These are phyloP conservation scores for Bryconaethiops microstoma DNA, from an alignment of 2,797 vertebrate species.

Conservation along the genomic window DNA sequence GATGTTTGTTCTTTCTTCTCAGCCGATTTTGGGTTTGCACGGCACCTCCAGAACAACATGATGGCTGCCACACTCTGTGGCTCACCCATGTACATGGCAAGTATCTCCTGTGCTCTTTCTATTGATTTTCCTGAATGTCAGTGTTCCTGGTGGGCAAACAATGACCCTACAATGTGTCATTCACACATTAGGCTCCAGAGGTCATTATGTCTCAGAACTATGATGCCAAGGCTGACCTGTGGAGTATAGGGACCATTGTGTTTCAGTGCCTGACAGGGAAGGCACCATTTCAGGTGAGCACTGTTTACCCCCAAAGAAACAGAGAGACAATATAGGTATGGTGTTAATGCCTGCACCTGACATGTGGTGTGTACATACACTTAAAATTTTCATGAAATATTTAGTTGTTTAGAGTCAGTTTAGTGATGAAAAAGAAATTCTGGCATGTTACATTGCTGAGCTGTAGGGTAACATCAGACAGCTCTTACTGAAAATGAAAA, in stretches of 20 bases:
- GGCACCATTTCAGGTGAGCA: constrained; percentile 93
- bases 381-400: no score
- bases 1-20: constrained; percentile 30
- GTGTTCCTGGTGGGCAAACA: not conserved
- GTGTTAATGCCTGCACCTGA: no score
- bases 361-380: no score
- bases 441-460: no score
- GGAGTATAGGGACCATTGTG: constrained; percentile 98
- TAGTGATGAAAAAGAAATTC: no score
- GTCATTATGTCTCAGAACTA: constrained; percentile 99
- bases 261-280: constrained; percentile 98
- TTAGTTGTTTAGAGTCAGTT: no score
- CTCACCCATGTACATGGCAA: constrained; percentile 99
- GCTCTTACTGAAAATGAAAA: no score
- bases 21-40: constrained; percentile 97
- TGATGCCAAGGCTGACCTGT: constrained; percentile 96
- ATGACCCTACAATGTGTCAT: constrained; percentile 1
- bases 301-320: not conserved
- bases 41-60: constrained; percentile 97
- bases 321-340: no score
- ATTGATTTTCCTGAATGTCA: not conserved
- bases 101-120: constrained; percentile 34
- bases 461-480: no score
- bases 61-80: constrained; percentile 98
- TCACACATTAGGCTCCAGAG: constrained; percentile 86